These are phyloP conservation scores for Hippocampus comes DNA, from an alignment of 2,113 vertebrate genomes.

Conservation along the genomic window DNA sequence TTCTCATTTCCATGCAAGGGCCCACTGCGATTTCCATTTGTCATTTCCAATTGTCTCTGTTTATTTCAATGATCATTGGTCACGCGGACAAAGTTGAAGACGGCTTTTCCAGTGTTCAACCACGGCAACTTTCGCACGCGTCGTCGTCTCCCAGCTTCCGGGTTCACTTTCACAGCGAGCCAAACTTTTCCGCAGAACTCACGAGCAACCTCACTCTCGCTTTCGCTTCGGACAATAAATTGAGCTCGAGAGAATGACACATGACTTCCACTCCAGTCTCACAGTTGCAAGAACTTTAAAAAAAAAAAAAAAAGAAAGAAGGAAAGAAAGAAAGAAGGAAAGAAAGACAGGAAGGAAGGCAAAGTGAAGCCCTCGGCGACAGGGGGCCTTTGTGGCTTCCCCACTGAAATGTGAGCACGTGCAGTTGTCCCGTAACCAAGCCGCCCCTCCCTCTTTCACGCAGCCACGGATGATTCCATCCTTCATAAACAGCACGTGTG, in stretches of 20 bases:
- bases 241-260: background rate
- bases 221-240: background rate
- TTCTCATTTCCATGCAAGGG: too few species aligned
- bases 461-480: constrained; percentile 19
- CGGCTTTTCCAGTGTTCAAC: background rate
- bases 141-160: background rate
- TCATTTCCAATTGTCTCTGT: too few species aligned
- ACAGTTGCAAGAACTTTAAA: constrained; percentile 17
- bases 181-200: background rate
- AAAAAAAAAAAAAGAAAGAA: constrained; percentile 8
- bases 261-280: background rate
- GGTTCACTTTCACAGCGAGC: background rate
- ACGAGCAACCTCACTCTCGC: background rate
- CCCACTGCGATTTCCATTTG: background rate
- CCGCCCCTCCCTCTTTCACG: constrained; percentile 44
- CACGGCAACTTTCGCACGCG: background rate
- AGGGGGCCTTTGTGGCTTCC: background rate
- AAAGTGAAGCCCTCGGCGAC: background rate
- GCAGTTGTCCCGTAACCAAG: constrained; percentile 24
- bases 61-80: background rate
- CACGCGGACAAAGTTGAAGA: background rate
- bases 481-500: constrained; percentile 17
- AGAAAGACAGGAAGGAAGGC: too few species aligned
- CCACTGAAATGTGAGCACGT: constrained; percentile 20
- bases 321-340: background rate